A percentile compares a stretch with the other conserved stretches of the same genome.
Evolutionary conservation across 2,888 invertebrate genomes (phyloP).

Genomic region (Labia minor): DNA sequence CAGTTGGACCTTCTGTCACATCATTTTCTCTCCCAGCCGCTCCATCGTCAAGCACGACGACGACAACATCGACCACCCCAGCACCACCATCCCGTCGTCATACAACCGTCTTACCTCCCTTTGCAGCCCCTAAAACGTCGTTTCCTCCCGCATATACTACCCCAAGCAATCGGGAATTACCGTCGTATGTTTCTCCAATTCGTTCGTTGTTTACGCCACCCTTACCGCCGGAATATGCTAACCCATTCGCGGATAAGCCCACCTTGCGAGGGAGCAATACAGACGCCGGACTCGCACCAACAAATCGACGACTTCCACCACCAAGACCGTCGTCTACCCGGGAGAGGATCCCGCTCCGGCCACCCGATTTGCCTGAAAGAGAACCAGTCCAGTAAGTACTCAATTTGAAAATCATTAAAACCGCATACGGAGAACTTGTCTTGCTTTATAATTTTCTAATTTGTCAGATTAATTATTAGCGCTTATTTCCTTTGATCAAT

Average conservation of each 20-base stretch:
- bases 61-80: conserved; percentile 45
- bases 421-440: conserved; percentile 31
- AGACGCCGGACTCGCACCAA: conserved; percentile 43
- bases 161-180: conserved; percentile 38
- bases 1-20: conserved; percentile 51
- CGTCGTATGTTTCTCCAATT: conserved; percentile 70
- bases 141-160: conserved; percentile 24
- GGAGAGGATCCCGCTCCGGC: conserved; percentile 72
- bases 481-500: no score
- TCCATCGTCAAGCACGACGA: conserved; percentile 33
- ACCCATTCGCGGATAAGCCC: conserved; percentile 82
- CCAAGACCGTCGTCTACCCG: conserved; percentile 49
- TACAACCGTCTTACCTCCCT: conserved; percentile 21
- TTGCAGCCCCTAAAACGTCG: conserved; percentile 24
- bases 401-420: conserved; percentile 31
- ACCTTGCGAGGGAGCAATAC: conserved; percentile 64
- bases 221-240: conserved; percentile 68
- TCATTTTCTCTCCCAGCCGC: conserved; percentile 29
- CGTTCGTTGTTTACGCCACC: conserved; percentile 70
- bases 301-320: conserved; percentile 72
- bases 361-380: conserved; percentile 43
- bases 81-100: conserved; percentile 26
- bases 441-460: conserved; percentile 2
- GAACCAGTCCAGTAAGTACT: conserved; percentile 27
- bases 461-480: no score